Percentiles rank a stretch among this genome's conserved stretches.
phyloP scores from a whole-genome alignment of 2,888 invertebrate species.

The Sesamia inferens region DNA sequence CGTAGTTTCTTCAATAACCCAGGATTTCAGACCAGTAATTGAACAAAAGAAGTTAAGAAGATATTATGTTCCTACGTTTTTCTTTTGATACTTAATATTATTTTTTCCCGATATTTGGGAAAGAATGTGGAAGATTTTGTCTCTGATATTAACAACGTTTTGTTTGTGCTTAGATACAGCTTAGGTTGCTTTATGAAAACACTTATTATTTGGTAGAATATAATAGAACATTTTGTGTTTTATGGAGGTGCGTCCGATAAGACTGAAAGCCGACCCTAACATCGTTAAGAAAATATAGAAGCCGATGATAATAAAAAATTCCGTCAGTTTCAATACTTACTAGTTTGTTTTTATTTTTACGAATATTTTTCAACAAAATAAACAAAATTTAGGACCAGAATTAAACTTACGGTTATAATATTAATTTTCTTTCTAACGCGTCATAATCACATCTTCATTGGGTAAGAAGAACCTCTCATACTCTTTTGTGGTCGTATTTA shows the following conservation, averaged over 20 bases:
- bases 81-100: constrained; percentile 20
- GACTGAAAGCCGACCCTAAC: no score
- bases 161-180: constrained; percentile 37
- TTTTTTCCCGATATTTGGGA: constrained; percentile 25
- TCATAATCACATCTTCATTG: not conserved
- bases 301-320: not conserved
- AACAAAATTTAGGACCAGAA: no score
- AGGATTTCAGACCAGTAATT: constrained; percentile 30
- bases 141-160: constrained; percentile 29
- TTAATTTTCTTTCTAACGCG: no score
- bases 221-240: not conserved
- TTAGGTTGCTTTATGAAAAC: constrained; percentile 12
- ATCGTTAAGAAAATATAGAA: not conserved
- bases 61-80: constrained; percentile 38
- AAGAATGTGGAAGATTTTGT: constrained; percentile 25
- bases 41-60: constrained; percentile 22
- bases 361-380: no score
- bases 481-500: no score
- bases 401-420: no score
- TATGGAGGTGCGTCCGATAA: no score
- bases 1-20: constrained; percentile 21
- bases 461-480: not conserved
- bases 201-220: not conserved
- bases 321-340: not conserved
- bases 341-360: no score